A percentile compares a stretch with the other conserved stretches of the same genome.
Evolutionary conservation across 2,113 vertebrate genomes (phyloP).

Genomic region (Pandion haliaetus): DNA sequence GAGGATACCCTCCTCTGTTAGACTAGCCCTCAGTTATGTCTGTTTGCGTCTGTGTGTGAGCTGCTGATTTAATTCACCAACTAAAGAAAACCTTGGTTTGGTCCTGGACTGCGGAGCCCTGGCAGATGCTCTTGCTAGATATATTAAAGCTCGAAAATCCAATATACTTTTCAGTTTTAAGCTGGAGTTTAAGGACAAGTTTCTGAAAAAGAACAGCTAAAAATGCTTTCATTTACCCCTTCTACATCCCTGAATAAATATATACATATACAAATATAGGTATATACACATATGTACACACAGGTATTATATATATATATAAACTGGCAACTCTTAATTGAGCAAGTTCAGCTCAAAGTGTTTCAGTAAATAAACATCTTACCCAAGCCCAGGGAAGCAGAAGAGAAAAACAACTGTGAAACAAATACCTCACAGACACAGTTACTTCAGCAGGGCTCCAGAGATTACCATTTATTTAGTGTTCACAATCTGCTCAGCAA

Average conservation of each 20-base stretch:
- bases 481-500: background rate
- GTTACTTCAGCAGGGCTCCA: background rate
- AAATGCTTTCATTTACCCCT: background rate
- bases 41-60: background rate
- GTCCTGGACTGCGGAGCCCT: background rate
- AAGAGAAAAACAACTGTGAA: slow-evolving; percentile 5
- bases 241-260: background rate
- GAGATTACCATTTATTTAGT: background rate
- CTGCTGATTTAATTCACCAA: background rate
- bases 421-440: background rate
- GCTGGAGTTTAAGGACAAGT: background rate
- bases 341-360: background rate
- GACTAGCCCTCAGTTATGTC: background rate
- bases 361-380: slow-evolving; percentile 15
- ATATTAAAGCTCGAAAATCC: background rate
- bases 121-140: background rate
- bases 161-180: background rate
- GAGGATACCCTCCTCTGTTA: background rate
- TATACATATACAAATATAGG: background rate
- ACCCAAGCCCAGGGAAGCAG: background rate
- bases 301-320: background rate
- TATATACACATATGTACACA: background rate
- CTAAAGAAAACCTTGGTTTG: background rate
- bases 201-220: background rate
- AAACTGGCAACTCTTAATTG: background rate